A percentile compares a stretch with the other conserved stretches of the same genome.
Evolutionary conservation across 2,113 vertebrate genomes (phyloP).

Genomic region (Haliaeetus leucogaster): DNA sequence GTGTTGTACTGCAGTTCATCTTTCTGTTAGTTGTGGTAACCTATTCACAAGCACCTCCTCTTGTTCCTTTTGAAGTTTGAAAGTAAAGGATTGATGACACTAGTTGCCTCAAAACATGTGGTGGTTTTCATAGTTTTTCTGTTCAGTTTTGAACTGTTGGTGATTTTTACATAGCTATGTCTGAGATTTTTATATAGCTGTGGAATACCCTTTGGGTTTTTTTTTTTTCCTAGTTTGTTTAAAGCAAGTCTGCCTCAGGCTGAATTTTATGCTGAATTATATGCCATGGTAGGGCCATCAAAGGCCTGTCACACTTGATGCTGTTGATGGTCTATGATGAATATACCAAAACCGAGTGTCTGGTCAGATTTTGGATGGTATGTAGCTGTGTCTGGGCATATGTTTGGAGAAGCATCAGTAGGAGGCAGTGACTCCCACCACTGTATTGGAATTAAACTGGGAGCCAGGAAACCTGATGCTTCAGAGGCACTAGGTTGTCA

Average conservation of each 20-base stretch:
- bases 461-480: background rate
- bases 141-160: background rate
- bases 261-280: background rate
- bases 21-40: background rate
- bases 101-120: background rate
- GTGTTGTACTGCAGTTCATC: background rate
- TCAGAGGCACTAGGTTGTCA: background rate
- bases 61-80: background rate
- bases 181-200: background rate
- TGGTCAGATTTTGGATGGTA: background rate
- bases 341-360: background rate
- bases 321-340: background rate
- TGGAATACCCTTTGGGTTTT: background rate
- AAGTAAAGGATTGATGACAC: background rate
- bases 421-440: background rate
- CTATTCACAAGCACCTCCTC: background rate
- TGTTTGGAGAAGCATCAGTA: background rate
- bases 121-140: background rate
- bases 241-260: background rate
- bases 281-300: accelerated
- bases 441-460: background rate
- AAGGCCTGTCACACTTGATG: background rate
- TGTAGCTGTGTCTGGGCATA: background rate
- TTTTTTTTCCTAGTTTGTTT: background rate
- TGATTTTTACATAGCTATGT: background rate